Evolutionary conservation across 1,140 invertebrate species (phyloP).

Genomic region (Aphelenchoides fujianensis): DNA sequence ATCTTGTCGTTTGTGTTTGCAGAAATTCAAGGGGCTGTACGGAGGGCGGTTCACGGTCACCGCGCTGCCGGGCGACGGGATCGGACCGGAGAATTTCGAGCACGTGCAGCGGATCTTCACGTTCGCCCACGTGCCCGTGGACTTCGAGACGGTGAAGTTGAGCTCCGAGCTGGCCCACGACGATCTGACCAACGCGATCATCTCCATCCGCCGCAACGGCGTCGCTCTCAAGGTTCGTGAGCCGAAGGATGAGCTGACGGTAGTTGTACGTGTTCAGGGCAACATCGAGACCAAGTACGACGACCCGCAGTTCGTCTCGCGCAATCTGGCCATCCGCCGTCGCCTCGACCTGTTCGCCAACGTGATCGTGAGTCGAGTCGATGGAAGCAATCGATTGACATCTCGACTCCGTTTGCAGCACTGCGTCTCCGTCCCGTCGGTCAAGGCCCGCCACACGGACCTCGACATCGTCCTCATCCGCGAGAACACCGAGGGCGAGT

Average conservation of each 20-base stretch:
- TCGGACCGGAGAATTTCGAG: slow-evolving; percentile 85
- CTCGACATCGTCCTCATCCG: slow-evolving; percentile 84
- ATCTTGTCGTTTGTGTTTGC: neutral
- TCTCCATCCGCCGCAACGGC: slow-evolving; percentile 90
- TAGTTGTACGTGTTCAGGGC: slow-evolving; percentile 40
- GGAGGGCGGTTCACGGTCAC: slow-evolving; percentile 88
- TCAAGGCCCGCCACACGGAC: slow-evolving; percentile 80
- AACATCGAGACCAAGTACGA: slow-evolving; percentile 63
- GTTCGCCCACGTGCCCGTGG: slow-evolving; percentile 72
- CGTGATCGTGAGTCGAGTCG: too few species aligned
- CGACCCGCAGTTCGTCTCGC: slow-evolving; percentile 54
- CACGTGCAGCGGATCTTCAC: slow-evolving; percentile 82
- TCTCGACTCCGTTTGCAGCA: slow-evolving; percentile 92
- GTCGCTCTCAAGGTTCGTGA: slow-evolving; percentile 70
- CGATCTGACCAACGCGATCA: slow-evolving; percentile 86
- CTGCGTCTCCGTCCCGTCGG: slow-evolving; percentile 85
- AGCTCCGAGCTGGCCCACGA: slow-evolving; percentile 74
- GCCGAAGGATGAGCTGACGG: neutral
- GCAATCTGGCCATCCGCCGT: slow-evolving; percentile 56
- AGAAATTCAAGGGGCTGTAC: slow-evolving; percentile 67
- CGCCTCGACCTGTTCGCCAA: slow-evolving; percentile 51
- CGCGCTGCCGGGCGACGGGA: slow-evolving; percentile 86
- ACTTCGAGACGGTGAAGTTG: slow-evolving; percentile 89
- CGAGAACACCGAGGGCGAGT: slow-evolving; percentile 76
- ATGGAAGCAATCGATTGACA: slow-evolving; percentile 77